Percentiles rank a stretch among this genome's conserved stretches.
phyloP scores from a whole-genome alignment of 2,888 invertebrate genomes.

The Mesorhabditis sp. region DNA sequence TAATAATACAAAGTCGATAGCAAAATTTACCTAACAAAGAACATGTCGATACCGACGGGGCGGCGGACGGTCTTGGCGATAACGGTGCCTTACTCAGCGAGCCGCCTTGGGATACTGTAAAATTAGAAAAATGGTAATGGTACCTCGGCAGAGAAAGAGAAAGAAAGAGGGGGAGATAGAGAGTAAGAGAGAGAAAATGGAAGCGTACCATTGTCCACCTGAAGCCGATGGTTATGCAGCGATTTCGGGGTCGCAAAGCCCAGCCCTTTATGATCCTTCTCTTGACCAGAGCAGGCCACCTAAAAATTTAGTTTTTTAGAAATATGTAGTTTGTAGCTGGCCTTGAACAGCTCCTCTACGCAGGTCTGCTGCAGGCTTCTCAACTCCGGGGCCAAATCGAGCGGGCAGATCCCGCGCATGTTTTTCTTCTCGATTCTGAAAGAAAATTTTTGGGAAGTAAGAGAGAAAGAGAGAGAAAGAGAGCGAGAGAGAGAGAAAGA shows the following conservation, averaged over 20 bases:
- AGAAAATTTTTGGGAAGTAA: constrained; percentile 8
- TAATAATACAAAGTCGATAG: too few species aligned
- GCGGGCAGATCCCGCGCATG: constrained; percentile 63
- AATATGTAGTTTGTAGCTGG: too few species aligned
- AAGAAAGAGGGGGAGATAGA: constrained; percentile 12
- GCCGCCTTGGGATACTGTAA: constrained; percentile 45
- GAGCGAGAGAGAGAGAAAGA: neutral
- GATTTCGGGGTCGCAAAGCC: constrained; percentile 23
- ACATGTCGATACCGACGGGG: constrained; percentile 50
- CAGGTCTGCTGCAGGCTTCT: constrained; percentile 63
- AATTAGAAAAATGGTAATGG: constrained; percentile 10
- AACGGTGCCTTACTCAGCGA: constrained; percentile 47
- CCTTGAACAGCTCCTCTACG: constrained; percentile 51
- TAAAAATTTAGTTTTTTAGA: neutral
- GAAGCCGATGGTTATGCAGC: constrained; percentile 34
- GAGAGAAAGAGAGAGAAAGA: neutral
- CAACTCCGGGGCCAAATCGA: constrained; percentile 64
- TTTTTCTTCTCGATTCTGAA: constrained; percentile 59
- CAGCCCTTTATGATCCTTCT: neutral
- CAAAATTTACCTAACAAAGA: constrained; percentile 35
- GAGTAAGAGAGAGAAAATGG: neutral
- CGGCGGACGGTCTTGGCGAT: constrained; percentile 57
- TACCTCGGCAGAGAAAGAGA: constrained; percentile 16
- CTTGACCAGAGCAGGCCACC: constrained; percentile 35
- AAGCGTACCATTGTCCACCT: constrained; percentile 43